These are phyloP conservation scores for Sminthurides bifidus DNA, from an alignment of 1,140 invertebrate species.

Conservation along the genomic window DNA sequence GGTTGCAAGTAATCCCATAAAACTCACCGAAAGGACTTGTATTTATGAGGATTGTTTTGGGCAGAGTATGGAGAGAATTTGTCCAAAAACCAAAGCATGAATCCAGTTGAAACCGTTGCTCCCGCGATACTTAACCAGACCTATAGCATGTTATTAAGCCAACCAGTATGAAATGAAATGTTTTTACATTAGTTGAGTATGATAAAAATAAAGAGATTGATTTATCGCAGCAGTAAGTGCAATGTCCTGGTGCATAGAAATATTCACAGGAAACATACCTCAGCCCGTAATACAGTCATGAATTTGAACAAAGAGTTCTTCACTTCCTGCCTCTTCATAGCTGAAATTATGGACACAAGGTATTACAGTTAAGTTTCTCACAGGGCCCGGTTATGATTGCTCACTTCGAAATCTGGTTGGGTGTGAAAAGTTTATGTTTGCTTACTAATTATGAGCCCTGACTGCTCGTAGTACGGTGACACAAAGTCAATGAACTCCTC, in stretches of 20 bases:
- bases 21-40: slow-evolving; percentile 62
- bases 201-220: too few relatives aligned
- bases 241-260: too few relatives aligned
- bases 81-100: slow-evolving; percentile 78
- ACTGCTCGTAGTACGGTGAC: slow-evolving; percentile 79
- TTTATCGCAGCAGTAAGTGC: too few relatives aligned
- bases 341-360: slow-evolving; percentile 39
- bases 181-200: neutral
- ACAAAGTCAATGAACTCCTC: slow-evolving; percentile 83
- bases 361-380: neutral
- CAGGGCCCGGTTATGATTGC: neutral
- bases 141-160: too few relatives aligned
- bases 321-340: slow-evolving; percentile 67
- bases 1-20: neutral
- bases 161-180: neutral
- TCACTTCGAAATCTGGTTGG: neutral
- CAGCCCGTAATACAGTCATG: slow-evolving; percentile 73
- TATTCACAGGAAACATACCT: too few relatives aligned
- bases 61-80: slow-evolving; percentile 81
- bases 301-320: slow-evolving; percentile 81
- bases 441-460: slow-evolving; percentile 69
- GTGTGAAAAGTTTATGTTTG: slow-evolving; percentile 5
- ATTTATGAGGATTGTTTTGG: slow-evolving; percentile 64
- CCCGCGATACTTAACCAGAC: slow-evolving; percentile 66
- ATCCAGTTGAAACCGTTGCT: slow-evolving; percentile 63